phyloP scores from a whole-genome alignment of 2,888 invertebrate species.

The Thysanoteuthis rhombus region DNA sequence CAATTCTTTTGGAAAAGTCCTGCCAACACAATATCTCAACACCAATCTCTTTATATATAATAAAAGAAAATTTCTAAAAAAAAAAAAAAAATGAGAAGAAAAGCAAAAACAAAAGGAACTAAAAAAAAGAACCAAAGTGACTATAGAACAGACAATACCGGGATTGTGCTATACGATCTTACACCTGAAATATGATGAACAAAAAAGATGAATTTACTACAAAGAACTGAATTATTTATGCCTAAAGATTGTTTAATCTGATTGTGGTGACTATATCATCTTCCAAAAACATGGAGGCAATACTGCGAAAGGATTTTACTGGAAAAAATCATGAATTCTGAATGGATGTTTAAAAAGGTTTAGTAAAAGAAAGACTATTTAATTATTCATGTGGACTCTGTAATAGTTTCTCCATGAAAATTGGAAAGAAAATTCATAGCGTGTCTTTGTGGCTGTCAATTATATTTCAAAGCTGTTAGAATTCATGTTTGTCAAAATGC shows the following conservation, averaged over 20 bases:
- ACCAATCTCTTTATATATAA: conserved; percentile 12
- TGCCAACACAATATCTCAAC: background rate
- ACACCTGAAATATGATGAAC: background rate
- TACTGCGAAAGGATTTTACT: background rate
- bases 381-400: background rate
- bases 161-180: background rate
- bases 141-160: background rate
- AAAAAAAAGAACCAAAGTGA: background rate
- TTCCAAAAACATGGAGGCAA: background rate
- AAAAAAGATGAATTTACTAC: background rate
- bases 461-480: background rate
- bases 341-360: background rate
- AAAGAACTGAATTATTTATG: background rate
- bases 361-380: background rate
- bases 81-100: background rate
- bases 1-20: background rate
- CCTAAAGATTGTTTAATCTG: background rate
- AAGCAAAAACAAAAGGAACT: background rate
- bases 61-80: background rate
- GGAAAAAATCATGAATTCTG: background rate
- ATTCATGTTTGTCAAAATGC: background rate
- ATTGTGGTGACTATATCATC: background rate
- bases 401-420: background rate
- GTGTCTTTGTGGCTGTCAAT: background rate
- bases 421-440: background rate